phyloP scores from a whole-genome alignment of 2,113 vertebrate genomes.

The Sphyrna mokarran region DNA sequence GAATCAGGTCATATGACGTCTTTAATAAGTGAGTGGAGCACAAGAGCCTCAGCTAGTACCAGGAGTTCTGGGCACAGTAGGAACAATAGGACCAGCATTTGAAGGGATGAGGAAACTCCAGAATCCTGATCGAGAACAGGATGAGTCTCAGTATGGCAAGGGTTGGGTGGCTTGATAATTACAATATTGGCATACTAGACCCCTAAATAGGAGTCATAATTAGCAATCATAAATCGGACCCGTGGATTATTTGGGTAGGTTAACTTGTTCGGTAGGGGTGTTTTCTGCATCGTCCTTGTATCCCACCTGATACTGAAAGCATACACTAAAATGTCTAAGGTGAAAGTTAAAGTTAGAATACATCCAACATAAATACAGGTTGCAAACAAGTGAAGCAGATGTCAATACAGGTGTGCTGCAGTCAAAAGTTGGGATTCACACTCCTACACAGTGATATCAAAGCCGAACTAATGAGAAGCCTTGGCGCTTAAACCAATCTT shows the following conservation, averaged over 20 bases:
- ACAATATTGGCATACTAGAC: neutral
- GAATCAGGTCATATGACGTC: neutral
- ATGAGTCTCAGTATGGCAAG: too few relatives aligned
- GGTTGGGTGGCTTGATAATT: neutral
- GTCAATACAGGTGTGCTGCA: neutral
- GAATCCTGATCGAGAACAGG: neutral
- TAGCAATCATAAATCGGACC: neutral
- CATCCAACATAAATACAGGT: neutral
- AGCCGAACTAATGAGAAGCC: neutral
- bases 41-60: neutral
- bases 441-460: neutral
- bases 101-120: neutral
- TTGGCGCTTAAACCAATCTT: neutral
- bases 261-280: neutral
- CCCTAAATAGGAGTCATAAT: neutral
- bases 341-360: neutral
- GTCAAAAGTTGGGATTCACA: neutral
- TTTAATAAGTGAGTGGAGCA: neutral
- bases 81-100: slow-evolving; percentile 7
- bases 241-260: neutral
- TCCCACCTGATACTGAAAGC: neutral
- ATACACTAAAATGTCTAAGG: neutral
- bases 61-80: neutral
- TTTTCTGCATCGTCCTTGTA: neutral
- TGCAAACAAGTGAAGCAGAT: neutral